Conservation (phyloP, 2,113 vertebrate species). For the Notothenia rossii region DNA sequence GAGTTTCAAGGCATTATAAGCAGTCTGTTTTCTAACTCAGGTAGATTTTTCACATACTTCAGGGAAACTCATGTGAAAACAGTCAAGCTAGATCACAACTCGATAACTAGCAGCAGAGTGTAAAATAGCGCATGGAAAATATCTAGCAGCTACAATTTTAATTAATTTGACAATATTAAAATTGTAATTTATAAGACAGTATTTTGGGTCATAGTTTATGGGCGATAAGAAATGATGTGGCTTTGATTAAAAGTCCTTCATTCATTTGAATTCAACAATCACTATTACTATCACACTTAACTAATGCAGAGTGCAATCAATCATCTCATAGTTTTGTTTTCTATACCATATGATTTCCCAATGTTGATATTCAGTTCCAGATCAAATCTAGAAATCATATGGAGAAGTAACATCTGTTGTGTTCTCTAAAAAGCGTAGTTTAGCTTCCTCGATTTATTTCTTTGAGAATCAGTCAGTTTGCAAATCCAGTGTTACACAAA, state of each 20-base stretch:
- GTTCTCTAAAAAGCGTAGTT: too few relatives aligned
- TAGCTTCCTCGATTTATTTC: too few relatives aligned
- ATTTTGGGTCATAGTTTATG: too few relatives aligned
- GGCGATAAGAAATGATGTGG: too few relatives aligned
- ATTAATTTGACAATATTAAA: too few relatives aligned
- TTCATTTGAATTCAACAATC: too few relatives aligned
- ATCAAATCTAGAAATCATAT: too few relatives aligned
- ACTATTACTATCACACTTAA: neutral
- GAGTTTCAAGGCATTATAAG: slow-evolving; percentile 4
- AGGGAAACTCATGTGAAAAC: neutral
- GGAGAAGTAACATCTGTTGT: too few relatives aligned
- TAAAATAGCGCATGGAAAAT: neutral
- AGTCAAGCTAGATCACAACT: neutral
- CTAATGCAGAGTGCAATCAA: too few relatives aligned
- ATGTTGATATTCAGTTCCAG: neutral
- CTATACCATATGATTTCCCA: neutral
- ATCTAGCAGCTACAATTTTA: neutral
- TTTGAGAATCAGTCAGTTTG: too few relatives aligned
- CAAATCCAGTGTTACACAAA: neutral
- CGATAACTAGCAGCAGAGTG: neutral
- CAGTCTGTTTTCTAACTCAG: neutral
- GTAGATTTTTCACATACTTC: neutral
- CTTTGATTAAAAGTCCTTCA: neutral
- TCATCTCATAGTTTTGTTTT: neutral
- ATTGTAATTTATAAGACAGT: too few relatives aligned